Percentiles rank a stretch among this genome's conserved stretches.
These are phyloP conservation scores for Melipona bicolor DNA, from an alignment of 2,888 invertebrate genomes.

Conservation along the genomic window DNA sequence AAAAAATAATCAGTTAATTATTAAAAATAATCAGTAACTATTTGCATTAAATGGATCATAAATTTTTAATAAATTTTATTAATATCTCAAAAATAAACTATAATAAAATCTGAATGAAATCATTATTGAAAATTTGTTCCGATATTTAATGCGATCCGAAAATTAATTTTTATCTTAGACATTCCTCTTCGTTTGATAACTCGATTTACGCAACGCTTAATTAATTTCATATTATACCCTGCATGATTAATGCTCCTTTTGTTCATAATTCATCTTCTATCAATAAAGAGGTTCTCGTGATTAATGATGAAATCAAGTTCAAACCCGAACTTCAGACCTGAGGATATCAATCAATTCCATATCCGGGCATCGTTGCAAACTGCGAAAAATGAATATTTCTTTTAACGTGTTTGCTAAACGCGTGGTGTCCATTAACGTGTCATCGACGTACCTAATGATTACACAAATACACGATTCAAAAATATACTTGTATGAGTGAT, in stretches of 20 bases:
- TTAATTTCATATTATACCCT: background rate
- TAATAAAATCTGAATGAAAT: too few species aligned
- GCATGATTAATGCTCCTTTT: background rate
- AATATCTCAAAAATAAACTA: too few species aligned
- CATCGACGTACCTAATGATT: background rate
- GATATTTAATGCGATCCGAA: too few species aligned
- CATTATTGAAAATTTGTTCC: too few species aligned
- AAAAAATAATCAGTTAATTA: background rate
- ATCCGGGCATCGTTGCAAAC: background rate
- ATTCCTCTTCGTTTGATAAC: background rate
- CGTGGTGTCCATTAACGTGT: background rate
- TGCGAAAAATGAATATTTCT: slow-evolving; percentile 9
- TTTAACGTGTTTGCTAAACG: background rate
- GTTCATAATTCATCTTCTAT: background rate
- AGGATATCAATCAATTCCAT: background rate
- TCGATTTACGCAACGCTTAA: background rate
- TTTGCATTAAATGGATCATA: too few species aligned
- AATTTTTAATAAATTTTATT: too few species aligned
- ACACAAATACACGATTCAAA: background rate
- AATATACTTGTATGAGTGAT: background rate
- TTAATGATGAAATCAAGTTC: slow-evolving; percentile 2
- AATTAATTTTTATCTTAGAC: too few species aligned
- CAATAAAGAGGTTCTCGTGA: background rate
- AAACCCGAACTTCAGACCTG: background rate
- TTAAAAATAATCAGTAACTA: background rate